These are phyloP conservation scores for Littorina saxatilis DNA, from an alignment of 1,140 invertebrate species.

Conservation along the genomic window DNA sequence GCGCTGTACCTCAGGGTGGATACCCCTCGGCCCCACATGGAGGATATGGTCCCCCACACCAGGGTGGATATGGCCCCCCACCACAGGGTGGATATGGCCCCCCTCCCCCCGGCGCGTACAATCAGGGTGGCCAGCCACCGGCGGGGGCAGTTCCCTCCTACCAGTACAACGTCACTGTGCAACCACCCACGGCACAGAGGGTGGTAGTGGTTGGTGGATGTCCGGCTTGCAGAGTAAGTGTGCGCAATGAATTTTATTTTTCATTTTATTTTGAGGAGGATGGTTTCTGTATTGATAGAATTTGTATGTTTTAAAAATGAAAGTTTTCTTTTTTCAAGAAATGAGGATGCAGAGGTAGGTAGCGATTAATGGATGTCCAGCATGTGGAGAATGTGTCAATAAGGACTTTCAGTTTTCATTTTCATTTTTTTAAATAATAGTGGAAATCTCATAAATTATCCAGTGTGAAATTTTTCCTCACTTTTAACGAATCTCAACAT, in stretches of 20 bases:
- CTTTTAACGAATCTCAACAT: too few species aligned
- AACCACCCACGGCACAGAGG: conserved; percentile 72
- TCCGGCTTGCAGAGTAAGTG: conserved; percentile 85
- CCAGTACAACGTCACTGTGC: conserved; percentile 53
- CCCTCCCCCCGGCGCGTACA: conserved; percentile 29
- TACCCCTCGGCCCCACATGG: not conserved
- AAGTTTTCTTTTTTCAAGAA: not conserved
- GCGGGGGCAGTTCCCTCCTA: conserved; percentile 47
- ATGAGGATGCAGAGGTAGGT: too few species aligned
- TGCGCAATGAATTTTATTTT: too few species aligned
- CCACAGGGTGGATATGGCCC: conserved; percentile 17
- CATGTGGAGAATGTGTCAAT: too few species aligned
- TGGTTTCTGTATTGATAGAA: not conserved
- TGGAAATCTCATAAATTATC: too few species aligned
- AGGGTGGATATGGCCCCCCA: conserved; percentile 4
- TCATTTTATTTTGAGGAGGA: too few species aligned
- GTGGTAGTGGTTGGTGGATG: conserved; percentile 87
- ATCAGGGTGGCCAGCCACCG: conserved; percentile 33
- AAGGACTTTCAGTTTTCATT: too few species aligned
- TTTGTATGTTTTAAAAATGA: not conserved
- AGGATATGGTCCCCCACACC: not conserved
- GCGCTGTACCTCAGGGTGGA: conserved; percentile 30
- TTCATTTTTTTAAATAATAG: too few species aligned
- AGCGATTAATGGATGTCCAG: too few species aligned
- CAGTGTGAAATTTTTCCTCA: too few species aligned